Base-by-base conservation (phyloP, 2,888 invertebrate species). In the Drosophila ezoana region DNA sequence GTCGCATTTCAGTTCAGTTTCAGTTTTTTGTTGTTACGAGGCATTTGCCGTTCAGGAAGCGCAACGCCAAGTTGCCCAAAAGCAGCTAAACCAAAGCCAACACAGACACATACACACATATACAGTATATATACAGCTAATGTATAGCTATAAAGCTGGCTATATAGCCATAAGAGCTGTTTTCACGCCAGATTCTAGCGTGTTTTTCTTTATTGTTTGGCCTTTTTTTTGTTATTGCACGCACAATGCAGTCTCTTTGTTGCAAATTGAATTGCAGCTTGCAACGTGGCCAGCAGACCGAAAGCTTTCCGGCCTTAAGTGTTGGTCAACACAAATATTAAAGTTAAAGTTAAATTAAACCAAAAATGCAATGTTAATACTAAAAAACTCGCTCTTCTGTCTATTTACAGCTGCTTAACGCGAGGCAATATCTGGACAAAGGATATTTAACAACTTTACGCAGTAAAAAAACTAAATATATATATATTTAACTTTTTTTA, bases 1-100 rank as follows among this genome's bases (percentile, higher is more conserved):
- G 66, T 69, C 63, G 68, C 72, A 79, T 72, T 82, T 79, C 63
- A 79, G 79, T 79, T 79, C 18, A 18, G 18, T 18, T 18, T 73
- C 66, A 79, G 81, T 86, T 76, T 86, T 76, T 79, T 79, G 78
- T 81, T 81, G 78, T 79, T 77, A 60, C 73, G 74, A 77, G 74
- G 74, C 88, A 89, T 89, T 85, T 79, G 85, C 78, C 78, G 87
- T 83, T 83, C 89, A 89, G 84, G 79, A 82, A 80, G 79, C 83
- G 74, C 81, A 83, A 65, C 83, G 80, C 68, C 64, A 79, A 79
- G 76, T 82, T 79, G 79, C 68, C 72, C 72, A 75, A 79, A 28
- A 64, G 67, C 61, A 87, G 87, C 72, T 63, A 65, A 72, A 62
- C 76, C 61, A 63, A 63, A 63, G 58, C 54, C 35, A 41, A 48